Evolutionary conservation across 2,113 vertebrate species (phyloP), one percentile per base, ranked within the genome.

Genomic region (Chinchilla lanigera): DNA sequence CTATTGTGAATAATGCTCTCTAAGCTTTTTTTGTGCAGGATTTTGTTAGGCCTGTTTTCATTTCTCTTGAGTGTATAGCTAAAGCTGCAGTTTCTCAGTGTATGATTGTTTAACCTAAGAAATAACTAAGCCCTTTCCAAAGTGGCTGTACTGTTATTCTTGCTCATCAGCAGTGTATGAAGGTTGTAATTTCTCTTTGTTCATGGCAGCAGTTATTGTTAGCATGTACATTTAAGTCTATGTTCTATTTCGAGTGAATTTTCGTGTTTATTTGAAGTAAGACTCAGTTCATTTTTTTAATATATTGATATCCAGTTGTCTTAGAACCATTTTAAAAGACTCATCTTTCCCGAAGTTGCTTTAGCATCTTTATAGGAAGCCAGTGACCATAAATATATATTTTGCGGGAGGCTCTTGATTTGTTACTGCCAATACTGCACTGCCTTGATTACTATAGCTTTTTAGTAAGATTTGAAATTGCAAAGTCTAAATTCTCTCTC

Each of bases 401-500:
- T 93, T 89, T 87, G 50, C 13, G 41, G 44, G 30, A 35, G 41
- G 54, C 47, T 78, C 38, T 84, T 13, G 26, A 1, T 91, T 86
- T 77, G 30, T 89, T 82, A 69, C 54, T 88, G 67, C 69, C 47
- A 58, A 3, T 38, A 38, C 7, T 47, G 75, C 63, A 52, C 8
- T 63, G 6, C 14, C 28, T 90, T 63, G 35, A 47, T 60, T 54
- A 69, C 17, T 80, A n/a, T 63, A 84, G 41, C 38, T 96, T 67
- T 90, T 17, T 93, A 81, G 6, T 75, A 83, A 81, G 33, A 89
- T 67, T 86, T 60, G 61, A 96, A 95, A 93, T 89, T 54, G 30
- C 7, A 13, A 88, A 67, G 22, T 73, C 8, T 50, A 65, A 84
- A 35, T 54, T 54, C 30, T 80, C 47, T 50, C 47, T 50, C 47